Evolutionary conservation across 2,888 invertebrate genomes (phyloP).

Genomic region (Sinotaia quadrata): DNA sequence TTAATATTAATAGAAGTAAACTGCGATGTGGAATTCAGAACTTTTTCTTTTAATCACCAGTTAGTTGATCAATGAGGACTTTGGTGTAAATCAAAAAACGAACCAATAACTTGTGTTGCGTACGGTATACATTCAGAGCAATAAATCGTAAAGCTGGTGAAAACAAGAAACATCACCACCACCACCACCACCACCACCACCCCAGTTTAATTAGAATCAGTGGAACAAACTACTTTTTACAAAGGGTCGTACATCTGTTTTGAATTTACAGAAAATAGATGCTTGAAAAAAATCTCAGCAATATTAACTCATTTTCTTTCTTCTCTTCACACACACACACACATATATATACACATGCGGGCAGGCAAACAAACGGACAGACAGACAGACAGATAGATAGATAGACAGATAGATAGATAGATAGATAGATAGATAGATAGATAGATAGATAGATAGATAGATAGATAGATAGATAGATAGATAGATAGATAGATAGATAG

Average conservation of each 20-base stretch:
- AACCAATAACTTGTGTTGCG: neutral
- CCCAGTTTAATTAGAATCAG: too few species aligned
- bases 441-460: neutral
- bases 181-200: neutral
- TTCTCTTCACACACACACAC: too few species aligned
- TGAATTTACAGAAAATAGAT: too few species aligned
- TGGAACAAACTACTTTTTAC: too few species aligned
- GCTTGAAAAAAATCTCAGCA: too few species aligned
- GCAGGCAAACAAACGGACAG: neutral
- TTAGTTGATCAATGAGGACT: neutral
- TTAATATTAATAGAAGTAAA: neutral
- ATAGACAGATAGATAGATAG: too few species aligned
- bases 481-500: conserved; percentile 13
- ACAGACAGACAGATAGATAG: neutral
- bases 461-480: conserved; percentile 13
- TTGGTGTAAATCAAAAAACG: neutral
- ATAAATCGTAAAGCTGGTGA: neutral
- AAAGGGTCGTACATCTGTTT: too few species aligned
- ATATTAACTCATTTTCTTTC: too few species aligned
- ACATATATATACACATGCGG: too few species aligned
- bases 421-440: neutral
- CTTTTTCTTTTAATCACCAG: neutral
- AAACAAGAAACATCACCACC: neutral
- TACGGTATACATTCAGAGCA: neutral
- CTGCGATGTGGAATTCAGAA: neutral